Conservation (phyloP, 2,797 vertebrate genomes). For the Bradypodion pumilum region DNA sequence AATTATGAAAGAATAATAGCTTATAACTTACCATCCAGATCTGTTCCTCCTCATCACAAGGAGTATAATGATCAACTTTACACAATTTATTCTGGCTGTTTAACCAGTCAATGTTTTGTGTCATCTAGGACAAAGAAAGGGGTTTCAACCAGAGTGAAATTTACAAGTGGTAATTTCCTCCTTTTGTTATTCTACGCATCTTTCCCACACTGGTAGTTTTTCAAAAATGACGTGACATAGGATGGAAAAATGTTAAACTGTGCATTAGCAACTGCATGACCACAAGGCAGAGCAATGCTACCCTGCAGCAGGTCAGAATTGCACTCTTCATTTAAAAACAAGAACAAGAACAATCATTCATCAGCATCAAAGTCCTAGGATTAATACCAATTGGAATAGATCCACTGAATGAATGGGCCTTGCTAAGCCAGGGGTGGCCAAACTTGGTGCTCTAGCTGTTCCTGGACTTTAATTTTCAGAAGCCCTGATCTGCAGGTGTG, state of each 20-base stretch:
- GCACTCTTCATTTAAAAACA: not conserved
- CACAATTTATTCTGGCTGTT: constrained; percentile 63
- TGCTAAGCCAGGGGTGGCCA: no score
- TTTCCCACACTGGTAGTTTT: not conserved
- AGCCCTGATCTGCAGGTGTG: no score
- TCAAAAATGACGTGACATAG: not conserved
- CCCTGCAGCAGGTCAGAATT: not conserved
- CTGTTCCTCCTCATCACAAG: constrained; percentile 37
- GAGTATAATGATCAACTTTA: constrained; percentile 56
- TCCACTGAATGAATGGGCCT: no score
- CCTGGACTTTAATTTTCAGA: no score
- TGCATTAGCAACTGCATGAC: not conserved
- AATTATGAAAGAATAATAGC: not conserved
- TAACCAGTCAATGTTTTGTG: constrained; percentile 57
- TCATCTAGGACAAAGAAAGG: constrained; percentile 41
- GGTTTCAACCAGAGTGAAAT: not conserved
- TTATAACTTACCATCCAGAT: constrained; percentile 52
- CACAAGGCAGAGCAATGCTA: not conserved
- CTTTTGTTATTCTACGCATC: not conserved
- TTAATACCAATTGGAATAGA: no score
- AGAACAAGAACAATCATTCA: not conserved
- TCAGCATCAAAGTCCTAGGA: no score
- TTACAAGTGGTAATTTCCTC: not conserved
- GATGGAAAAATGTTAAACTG: not conserved
- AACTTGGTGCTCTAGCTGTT: no score